These are phyloP conservation scores for Calvadosia cruxmelitensis DNA, from an alignment of 30 jellyfish, hydroid and myxozoan genomes.

Conservation along the genomic window DNA sequence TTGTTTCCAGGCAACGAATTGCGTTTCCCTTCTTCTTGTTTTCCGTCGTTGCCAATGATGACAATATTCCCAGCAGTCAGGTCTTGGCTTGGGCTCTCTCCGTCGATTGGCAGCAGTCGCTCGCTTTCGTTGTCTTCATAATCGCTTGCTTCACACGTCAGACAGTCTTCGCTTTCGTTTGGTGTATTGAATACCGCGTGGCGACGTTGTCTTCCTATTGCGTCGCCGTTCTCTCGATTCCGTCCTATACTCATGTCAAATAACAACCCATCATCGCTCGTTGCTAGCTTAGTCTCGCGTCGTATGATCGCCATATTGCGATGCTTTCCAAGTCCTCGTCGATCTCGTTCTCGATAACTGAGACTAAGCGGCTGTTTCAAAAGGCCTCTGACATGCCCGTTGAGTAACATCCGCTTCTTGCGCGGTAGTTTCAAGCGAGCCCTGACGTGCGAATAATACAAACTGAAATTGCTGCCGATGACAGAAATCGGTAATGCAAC, in stretches of 20 bases:
- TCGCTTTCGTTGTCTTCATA: too few relatives aligned
- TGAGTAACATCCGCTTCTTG: slow-evolving; percentile 59
- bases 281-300: neutral
- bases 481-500: slow-evolving; percentile 92
- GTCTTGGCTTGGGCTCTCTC: too few relatives aligned
- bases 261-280: too few relatives aligned
- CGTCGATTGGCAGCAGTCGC: too few relatives aligned
- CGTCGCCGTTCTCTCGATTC: neutral
- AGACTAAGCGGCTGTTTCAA: slow-evolving; percentile 79
- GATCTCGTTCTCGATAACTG: slow-evolving; percentile 83
- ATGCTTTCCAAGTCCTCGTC: slow-evolving; percentile 15
- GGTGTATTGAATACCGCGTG: neutral
- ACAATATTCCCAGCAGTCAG: too few relatives aligned
- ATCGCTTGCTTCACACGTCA: neutral
- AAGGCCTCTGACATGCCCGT: slow-evolving; percentile 84
- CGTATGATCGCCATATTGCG: neutral
- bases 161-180: neutral
- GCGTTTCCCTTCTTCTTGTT: too few relatives aligned
- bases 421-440: slow-evolving; percentile 82
- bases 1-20: too few relatives aligned
- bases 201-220: neutral
- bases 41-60: too few relatives aligned
- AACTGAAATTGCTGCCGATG: slow-evolving; percentile 78
- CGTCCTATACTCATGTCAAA: neutral
- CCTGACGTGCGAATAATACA: slow-evolving; percentile 86